phyloP scores from a whole-genome alignment of 2,113 vertebrate genomes.

The Clarias magur region DNA sequence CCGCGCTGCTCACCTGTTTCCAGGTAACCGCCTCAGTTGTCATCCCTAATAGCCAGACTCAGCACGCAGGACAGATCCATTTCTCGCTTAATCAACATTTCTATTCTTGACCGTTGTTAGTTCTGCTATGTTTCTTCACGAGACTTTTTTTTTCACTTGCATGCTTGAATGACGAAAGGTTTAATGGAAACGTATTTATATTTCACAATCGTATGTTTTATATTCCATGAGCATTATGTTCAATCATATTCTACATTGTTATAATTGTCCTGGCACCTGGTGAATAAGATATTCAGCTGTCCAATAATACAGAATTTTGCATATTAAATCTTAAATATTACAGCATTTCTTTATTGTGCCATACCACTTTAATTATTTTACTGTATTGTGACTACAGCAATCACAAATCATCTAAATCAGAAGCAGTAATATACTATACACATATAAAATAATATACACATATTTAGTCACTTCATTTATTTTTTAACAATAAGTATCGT shows the following conservation, averaged over 20 bases:
- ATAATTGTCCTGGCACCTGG: background rate
- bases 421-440: background rate
- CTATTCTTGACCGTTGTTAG: background rate
- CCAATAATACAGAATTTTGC: background rate
- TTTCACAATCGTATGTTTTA: background rate
- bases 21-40: slow-evolving; percentile 70
- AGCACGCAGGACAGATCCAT: background rate
- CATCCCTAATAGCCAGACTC: background rate
- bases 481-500: background rate
- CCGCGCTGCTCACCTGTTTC: slow-evolving; percentile 90
- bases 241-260: background rate
- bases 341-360: background rate
- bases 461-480: background rate
- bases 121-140: background rate
- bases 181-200: background rate
- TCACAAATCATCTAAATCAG: background rate
- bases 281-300: background rate
- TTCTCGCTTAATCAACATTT: background rate
- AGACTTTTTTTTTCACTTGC: background rate
- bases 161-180: background rate
- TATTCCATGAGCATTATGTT: background rate
- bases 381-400: background rate
- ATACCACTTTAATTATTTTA: background rate
- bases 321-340: background rate
- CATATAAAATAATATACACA: too few relatives aligned